Evolutionary conservation across 2,888 invertebrate species (phyloP).

Genomic region (Sarcophaga carnaria): DNA sequence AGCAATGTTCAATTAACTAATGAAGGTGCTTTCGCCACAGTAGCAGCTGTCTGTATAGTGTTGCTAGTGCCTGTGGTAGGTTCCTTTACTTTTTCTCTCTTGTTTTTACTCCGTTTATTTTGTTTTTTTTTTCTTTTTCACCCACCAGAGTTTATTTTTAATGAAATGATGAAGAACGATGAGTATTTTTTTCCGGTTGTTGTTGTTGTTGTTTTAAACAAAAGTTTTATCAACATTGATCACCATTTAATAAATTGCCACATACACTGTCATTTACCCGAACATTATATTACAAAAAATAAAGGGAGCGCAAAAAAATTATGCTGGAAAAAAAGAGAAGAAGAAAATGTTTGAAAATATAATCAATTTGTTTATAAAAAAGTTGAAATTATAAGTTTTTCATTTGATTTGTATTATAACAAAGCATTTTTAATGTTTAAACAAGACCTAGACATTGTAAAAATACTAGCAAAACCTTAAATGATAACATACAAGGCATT

Average conservation of each 20-base stretch:
- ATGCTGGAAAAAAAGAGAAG: conserved; percentile 34
- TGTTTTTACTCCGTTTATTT: not conserved
- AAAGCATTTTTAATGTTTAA: too few relatives aligned
- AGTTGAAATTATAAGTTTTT: too few relatives aligned
- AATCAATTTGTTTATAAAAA: too few relatives aligned
- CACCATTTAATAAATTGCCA: conserved; percentile 58
- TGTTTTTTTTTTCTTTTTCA: conserved; percentile 6
- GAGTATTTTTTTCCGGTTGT: conserved; percentile 44
- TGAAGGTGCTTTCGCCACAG: conserved; percentile 45
- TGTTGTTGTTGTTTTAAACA: not conserved
- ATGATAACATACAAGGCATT: too few relatives aligned
- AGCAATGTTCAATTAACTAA: conserved; percentile 67
- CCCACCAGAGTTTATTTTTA: too few relatives aligned
- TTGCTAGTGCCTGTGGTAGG: not conserved
- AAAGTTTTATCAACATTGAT: conserved; percentile 59
- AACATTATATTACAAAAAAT: conserved; percentile 10
- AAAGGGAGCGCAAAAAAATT: not conserved
- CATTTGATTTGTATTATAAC: too few relatives aligned
- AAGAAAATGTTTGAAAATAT: not conserved
- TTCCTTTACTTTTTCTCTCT: conserved; percentile 5
- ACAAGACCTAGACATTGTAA: too few relatives aligned
- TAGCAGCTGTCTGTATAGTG: not conserved
- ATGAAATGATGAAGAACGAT: conserved; percentile 66
- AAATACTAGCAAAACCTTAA: too few relatives aligned
- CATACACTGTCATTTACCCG: conserved; percentile 31